Evolutionary conservation across 92 coral and sea anemone genomes (phyloP).

Genomic region (Umimayanthus chanpuru): DNA sequence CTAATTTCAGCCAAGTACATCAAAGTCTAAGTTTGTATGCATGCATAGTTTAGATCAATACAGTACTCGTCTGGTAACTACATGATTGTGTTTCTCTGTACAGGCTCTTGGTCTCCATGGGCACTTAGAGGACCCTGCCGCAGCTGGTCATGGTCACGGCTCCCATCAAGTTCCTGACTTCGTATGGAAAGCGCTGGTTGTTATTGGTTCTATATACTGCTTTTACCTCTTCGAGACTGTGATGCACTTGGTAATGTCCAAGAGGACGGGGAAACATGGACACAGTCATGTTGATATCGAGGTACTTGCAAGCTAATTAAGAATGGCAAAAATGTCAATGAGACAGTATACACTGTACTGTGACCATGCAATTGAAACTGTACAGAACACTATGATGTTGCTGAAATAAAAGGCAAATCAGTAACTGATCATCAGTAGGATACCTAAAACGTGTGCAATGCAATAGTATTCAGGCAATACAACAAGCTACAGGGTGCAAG

Average conservation of each 20-base stretch:
- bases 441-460: no score
- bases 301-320: conserved; percentile 39
- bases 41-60: no score
- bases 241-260: not conserved
- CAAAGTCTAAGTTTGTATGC: no score
- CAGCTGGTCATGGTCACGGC: not conserved
- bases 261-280: conserved; percentile 59
- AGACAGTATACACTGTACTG: no score
- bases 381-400: no score
- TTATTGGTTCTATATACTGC: conserved; percentile 73
- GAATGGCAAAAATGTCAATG: not conserved
- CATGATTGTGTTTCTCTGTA: not conserved
- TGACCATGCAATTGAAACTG: no score
- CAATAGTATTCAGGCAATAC: no score
- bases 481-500: no score
- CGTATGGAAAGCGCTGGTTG: conserved; percentile 78
- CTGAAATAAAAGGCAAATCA: no score
- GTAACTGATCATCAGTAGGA: no score
- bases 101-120: not conserved
- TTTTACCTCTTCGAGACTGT: not conserved
- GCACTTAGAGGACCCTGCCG: not conserved
- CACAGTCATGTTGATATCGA: conserved; percentile 76
- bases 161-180: conserved; percentile 23
- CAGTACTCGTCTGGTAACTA: no score
- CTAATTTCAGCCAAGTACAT: no score